Conservation (phyloP, 2,888 invertebrate genomes). For the Lacanobia wlatinum region DNA sequence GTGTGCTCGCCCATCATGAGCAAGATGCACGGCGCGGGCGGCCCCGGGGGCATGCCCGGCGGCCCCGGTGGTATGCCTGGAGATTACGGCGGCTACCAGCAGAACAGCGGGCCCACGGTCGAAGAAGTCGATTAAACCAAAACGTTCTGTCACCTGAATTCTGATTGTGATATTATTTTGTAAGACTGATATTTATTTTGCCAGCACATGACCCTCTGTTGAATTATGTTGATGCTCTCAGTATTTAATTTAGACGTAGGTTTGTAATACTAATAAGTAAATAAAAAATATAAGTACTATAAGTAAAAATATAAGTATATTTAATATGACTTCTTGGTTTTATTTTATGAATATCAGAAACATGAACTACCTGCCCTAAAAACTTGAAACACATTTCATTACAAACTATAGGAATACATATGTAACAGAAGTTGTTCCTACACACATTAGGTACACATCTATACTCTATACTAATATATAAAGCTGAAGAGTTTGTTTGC, state of each 20-base stretch:
- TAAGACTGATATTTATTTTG: conserved; percentile 56
- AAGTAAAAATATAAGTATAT: too few species aligned
- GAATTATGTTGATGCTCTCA: conserved; percentile 6
- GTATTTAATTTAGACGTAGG: background rate
- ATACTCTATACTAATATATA: too few species aligned
- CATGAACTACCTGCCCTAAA: too few species aligned
- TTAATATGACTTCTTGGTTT: background rate
- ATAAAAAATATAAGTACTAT: conserved; percentile 2
- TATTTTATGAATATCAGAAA: background rate
- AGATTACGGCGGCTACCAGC: conserved; percentile 44
- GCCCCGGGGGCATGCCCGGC: background rate
- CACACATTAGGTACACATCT: too few species aligned
- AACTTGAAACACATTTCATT: background rate
- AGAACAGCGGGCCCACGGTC: conserved; percentile 69
- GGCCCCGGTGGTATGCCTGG: background rate
- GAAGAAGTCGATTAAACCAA: conserved; percentile 78
- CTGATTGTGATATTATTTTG: conserved; percentile 38
- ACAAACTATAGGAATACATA: background rate
- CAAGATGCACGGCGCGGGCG: conserved; percentile 90
- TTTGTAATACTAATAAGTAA: background rate
- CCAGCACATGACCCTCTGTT: conserved; percentile 33
- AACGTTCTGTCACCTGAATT: background rate
- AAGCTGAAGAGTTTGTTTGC: too few species aligned
- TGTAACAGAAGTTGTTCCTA: too few species aligned
- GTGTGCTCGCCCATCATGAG: conserved; percentile 91